A percentile compares a stretch with the other conserved stretches of the same genome.
Conservation (phyloP, 1,140 invertebrate species). For the Drosophila guanche region DNA sequence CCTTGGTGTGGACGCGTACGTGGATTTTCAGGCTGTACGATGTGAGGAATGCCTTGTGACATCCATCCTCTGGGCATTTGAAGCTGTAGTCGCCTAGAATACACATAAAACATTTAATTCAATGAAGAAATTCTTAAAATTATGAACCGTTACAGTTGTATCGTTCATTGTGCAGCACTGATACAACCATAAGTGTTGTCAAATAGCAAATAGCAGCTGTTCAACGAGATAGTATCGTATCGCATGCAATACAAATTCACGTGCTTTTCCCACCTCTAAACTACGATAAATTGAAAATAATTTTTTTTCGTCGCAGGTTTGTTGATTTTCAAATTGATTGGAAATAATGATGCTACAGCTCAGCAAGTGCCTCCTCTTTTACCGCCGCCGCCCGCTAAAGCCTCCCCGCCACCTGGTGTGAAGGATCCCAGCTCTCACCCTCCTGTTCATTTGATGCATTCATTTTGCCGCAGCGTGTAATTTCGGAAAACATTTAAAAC, state of each 20-base stretch:
- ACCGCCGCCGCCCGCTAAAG: too few species aligned
- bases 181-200: conserved; percentile 9
- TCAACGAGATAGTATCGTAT: conserved; percentile 1
- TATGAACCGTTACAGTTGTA: background rate
- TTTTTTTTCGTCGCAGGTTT: background rate
- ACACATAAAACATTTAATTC: background rate
- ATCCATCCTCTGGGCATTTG: conserved; percentile 93
- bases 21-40: conserved; percentile 98
- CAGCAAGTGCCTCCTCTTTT: too few species aligned
- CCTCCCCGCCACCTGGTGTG: too few species aligned
- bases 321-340: too few species aligned
- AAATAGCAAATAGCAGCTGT: conserved; percentile 25
- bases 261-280: too few species aligned
- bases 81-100: conserved; percentile 95
- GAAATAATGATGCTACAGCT: too few species aligned
- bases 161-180: background rate
- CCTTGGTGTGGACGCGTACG: conserved; percentile 96
- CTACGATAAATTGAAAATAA: too few species aligned
- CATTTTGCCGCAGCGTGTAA: too few species aligned
- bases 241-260: too few species aligned
- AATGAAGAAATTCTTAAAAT: background rate
- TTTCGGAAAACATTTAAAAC: too few species aligned
- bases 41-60: conserved; percentile 96
- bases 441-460: too few species aligned
- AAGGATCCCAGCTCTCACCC: too few species aligned